Conservation (phyloP, 2,888 invertebrate genomes). For the Drosophila borborema region DNA sequence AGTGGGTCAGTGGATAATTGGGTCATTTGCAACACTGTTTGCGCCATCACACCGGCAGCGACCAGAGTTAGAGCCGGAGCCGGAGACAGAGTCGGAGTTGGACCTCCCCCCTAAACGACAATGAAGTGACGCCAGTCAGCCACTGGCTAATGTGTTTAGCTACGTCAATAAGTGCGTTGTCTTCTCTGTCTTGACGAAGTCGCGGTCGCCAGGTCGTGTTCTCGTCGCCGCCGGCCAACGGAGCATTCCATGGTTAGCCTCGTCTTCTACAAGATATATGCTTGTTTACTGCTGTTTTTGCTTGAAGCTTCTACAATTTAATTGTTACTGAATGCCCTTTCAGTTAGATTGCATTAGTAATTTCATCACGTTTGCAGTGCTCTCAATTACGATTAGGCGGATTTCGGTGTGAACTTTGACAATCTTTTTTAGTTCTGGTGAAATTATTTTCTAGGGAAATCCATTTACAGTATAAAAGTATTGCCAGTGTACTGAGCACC, state of each 20-base stretch:
- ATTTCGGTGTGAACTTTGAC: constrained; percentile 8
- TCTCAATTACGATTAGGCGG: background rate
- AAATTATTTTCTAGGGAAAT: background rate
- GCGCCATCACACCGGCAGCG: constrained; percentile 68
- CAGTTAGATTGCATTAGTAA: constrained; percentile 16
- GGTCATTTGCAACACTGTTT: constrained; percentile 83
- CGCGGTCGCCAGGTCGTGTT: constrained; percentile 34
- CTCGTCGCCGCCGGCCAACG: constrained; percentile 53
- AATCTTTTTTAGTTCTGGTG: background rate
- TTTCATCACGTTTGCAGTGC: constrained; percentile 6
- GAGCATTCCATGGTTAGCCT: constrained; percentile 45
- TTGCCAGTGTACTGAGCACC: background rate
- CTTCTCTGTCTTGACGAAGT: constrained; percentile 28
- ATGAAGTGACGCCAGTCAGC: constrained; percentile 26
- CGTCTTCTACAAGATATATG: constrained; percentile 25
- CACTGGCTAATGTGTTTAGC: constrained; percentile 75
- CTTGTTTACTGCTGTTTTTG: constrained; percentile 13
- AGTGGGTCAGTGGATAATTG: constrained; percentile 85
- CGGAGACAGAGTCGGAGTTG: background rate
- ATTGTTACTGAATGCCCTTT: constrained; percentile 61
- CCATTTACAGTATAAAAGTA: background rate
- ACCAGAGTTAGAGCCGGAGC: constrained; percentile 11
- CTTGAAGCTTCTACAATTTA: constrained; percentile 53
- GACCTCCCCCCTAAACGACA: constrained; percentile 30
- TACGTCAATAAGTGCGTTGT: constrained; percentile 76